Evolutionary conservation across 2,113 vertebrate species (phyloP).

Genomic region (Carollia perspicillata): DNA sequence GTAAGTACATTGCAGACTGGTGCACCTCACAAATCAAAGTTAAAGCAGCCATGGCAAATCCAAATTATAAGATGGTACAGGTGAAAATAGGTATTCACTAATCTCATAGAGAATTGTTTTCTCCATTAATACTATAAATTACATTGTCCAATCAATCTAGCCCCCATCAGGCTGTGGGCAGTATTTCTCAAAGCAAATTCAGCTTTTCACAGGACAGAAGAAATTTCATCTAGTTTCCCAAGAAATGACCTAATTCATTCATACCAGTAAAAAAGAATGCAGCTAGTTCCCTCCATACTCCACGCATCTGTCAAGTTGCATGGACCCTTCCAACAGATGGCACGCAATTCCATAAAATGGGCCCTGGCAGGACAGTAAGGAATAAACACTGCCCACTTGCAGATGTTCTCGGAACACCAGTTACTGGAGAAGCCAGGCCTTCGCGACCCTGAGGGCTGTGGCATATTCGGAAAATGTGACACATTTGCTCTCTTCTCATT

Average conservation of each 20-base stretch:
- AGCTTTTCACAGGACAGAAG: not conserved
- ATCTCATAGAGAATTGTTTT: not conserved
- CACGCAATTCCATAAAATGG: not conserved
- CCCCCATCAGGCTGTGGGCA: rapidly evolving
- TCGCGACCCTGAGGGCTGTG: not conserved
- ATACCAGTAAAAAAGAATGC: not conserved
- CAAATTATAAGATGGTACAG: not conserved
- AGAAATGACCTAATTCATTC: constrained; percentile 14
- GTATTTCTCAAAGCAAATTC: constrained; percentile 17
- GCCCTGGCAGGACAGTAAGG: not conserved
- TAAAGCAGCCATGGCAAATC: not conserved
- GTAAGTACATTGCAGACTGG: not conserved
- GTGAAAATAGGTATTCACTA: not conserved
- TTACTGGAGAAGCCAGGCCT: not conserved
- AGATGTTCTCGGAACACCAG: not conserved
- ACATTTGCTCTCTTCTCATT: not conserved
- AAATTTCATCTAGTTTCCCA: constrained; percentile 11
- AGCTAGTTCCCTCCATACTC: not conserved
- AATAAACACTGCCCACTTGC: not conserved
- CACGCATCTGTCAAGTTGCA: not conserved
- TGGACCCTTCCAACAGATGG: not conserved
- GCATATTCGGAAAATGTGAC: not conserved
- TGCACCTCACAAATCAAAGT: not conserved
- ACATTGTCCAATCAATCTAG: constrained; percentile 12
- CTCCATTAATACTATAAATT: not conserved